A percentile compares a stretch with the other conserved stretches of the same genome.
Conservation (phyloP, 2,113 vertebrate species). For the Pholis gunnellus region DNA sequence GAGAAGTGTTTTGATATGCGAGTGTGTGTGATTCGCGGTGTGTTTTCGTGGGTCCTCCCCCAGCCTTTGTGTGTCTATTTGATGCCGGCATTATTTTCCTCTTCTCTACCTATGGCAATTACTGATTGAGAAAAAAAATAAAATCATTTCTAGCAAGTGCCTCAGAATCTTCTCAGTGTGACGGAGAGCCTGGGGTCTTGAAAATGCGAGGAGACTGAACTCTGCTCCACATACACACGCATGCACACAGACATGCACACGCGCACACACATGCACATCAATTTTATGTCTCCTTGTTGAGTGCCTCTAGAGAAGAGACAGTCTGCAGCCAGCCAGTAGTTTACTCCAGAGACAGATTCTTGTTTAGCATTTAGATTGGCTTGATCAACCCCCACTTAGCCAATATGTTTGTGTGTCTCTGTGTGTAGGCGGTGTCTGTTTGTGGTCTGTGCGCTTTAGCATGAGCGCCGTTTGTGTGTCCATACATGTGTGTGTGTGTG, state of each 20-base stretch:
- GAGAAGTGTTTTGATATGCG: not conserved
- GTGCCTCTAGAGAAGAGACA: constrained; percentile 65
- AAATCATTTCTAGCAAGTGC: constrained; percentile 4
- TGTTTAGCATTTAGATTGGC: constrained; percentile 84
- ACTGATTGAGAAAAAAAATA: constrained; percentile 23
- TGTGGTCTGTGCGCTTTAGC: not conserved
- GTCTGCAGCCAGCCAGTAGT: constrained; percentile 70
- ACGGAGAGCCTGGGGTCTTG: constrained; percentile 14
- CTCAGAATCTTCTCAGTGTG: constrained; percentile 43
- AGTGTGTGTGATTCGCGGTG: not conserved
- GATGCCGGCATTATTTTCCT: constrained; percentile 18
- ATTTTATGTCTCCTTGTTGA: constrained; percentile 66
- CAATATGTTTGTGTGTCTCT: constrained; percentile 34
- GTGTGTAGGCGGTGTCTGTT: constrained; percentile 19
- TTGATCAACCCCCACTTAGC: constrained; percentile 77
- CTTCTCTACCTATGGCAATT: constrained; percentile 45
- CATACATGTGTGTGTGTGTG: not conserved
- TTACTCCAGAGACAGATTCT: constrained; percentile 73
- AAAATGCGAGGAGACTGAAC: constrained; percentile 35
- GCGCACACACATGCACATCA: constrained; percentile 19
- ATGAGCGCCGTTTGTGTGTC: not conserved
- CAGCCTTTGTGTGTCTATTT: constrained; percentile 18
- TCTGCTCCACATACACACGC: constrained; percentile 1
- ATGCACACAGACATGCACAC: constrained; percentile 19
- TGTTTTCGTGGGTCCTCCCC: constrained; percentile 3